Evolutionary conservation across 2,888 invertebrate species (phyloP), one percentile per base, ranked within the genome.

Genomic region (Lepeophtheirus nordmannii): DNA sequence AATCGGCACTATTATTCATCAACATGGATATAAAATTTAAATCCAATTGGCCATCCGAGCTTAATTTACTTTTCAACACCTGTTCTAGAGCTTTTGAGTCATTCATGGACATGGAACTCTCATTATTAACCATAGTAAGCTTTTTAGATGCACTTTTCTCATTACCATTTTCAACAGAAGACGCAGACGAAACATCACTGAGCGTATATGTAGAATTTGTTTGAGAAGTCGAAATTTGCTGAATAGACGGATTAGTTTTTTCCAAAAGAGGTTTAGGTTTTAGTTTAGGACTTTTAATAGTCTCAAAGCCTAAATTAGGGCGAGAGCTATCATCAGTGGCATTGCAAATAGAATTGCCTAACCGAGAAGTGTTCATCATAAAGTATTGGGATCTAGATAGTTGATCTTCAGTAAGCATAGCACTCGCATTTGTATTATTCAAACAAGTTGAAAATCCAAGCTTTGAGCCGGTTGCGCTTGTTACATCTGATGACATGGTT

Each of bases 371-470:
- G 60, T 60, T 60, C 23, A 37, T 23, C 60, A 60, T 60, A 22
- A 60, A 60, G 23, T 60, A 60, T 14, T 60, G 30, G 37, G 60
- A 60, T 10, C 60, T 8, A 30, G 60, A 60, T 17, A 60, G 30
- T 30, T 37, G 37, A 30, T 60, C 60, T 30, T 23, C 60, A 10
- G 30, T n/a, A 3, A n/a, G 53, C 10, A 60, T 14, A n/a, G 53
- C 53, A 46, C 53, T 46, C 5, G n/a, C 17, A 46, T 46, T 14
- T 17, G 53, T 46, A 17, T 46, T 46, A 17, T 46, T 46, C n/a
- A 46, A 17, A 46, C 53, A 46, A 3, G 2, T 2, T 14, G 53
- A 46, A 17, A 46, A 46, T 14, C 53, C 53, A 14, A 46, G 53
- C 53, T 46, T 46, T 14, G 53, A 46, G 2, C 17, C 17, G 3